Evolutionary conservation across 2,113 vertebrate genomes (phyloP), one percentile per base, ranked within the genome.

Genomic region (Odontesthes bonariensis): DNA sequence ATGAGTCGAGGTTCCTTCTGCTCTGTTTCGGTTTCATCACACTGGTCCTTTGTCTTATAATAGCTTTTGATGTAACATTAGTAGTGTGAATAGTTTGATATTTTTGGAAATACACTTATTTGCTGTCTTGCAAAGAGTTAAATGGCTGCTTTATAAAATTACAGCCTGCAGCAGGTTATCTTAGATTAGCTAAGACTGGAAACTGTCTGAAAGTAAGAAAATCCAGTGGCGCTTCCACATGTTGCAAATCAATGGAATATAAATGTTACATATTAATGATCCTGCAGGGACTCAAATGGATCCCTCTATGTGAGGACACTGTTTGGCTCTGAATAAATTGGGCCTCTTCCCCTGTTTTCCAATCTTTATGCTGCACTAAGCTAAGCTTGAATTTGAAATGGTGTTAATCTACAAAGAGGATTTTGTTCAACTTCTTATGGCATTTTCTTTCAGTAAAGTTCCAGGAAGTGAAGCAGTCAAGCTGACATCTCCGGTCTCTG

Each of bases 391-490:
- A 61, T 31, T 49, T 61, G 19, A 70, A 52, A 56, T 44, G 9
- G 20, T 40, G 8, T 49, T 44, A 67, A 53, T 32, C 5, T 3
- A 27, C 5, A 54, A 63, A 19, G 20, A 77, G 6, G 9, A 63
- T n/a, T 44, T 73, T 63, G 56, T 77, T 51, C 12, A 49, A 17
- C 27, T 33, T 60, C 38, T 67, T 7, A 22, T 17, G 12, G 16
- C 23, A 9, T 35, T 46, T 22, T 59, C 53, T 23, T 40, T 56
- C 56, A 51, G 57, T 7, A 52, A 32, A 19, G n/a, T 20, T 73
- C 40, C 42, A 79, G 56, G 32, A 47, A 53, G 42, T 51, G 38
- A 71, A 42, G 64, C 65, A 60, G n/a, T 68, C 16, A 4, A 46
- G 32, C 35, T 66, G 46, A 58, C 57, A 46, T 60, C 19, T 32